These are phyloP conservation scores for Dolichopus griseipennis DNA, from an alignment of 2,888 invertebrate species.

Conservation along the genomic window DNA sequence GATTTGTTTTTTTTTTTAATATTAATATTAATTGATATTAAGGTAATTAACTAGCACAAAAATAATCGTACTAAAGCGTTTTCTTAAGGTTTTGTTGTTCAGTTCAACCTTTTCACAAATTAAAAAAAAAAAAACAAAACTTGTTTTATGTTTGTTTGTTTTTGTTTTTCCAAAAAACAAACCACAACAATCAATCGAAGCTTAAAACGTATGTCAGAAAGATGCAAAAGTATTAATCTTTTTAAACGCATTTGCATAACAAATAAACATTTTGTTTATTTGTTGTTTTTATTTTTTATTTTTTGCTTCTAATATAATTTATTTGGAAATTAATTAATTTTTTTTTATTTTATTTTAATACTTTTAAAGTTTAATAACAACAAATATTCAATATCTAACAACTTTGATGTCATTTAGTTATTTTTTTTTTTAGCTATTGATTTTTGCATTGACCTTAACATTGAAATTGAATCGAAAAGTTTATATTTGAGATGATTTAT, in stretches of 20 bases:
- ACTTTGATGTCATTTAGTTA: not conserved
- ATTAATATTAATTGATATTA: not conserved
- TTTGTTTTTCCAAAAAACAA: not conserved
- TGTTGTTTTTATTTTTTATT: not conserved
- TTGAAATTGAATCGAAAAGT: not conserved
- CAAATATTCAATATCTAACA: not conserved
- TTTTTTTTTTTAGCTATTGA: not conserved
- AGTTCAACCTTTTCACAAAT: not conserved
- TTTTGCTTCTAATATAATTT: not conserved
- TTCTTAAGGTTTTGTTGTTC: not conserved
- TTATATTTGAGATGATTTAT: no score
- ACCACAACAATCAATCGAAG: no score
- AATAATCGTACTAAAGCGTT: not conserved
- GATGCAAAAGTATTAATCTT: conserved; percentile 3
- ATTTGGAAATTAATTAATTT: conserved; percentile 1
- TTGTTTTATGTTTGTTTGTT: not conserved
- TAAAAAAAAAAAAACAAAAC: not conserved
- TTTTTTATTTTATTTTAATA: not conserved
- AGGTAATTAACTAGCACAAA: not conserved
- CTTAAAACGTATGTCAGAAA: not conserved
- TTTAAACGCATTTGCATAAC: not conserved
- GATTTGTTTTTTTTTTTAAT: no score
- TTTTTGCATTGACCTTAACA: not conserved
- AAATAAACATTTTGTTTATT: not conserved
- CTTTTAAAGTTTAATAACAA: not conserved